These are phyloP conservation scores for Hemiprocne comata DNA, from an alignment of 2,113 vertebrate genomes.

Conservation along the genomic window DNA sequence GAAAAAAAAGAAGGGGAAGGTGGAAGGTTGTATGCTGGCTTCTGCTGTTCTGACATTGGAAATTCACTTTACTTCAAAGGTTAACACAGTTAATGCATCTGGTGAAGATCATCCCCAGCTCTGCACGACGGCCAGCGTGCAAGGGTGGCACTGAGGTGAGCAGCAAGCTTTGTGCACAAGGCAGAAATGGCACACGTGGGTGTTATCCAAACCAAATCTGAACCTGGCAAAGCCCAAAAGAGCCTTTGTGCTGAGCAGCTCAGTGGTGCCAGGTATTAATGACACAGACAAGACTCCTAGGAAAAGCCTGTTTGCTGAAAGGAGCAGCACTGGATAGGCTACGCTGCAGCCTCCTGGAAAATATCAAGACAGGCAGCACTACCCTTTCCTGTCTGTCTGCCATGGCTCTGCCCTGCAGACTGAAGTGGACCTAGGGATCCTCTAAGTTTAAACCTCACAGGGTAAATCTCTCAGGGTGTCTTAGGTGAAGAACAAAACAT, in stretches of 20 bases:
- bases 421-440: background rate
- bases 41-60: background rate
- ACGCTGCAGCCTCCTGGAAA: background rate
- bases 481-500: background rate
- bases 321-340: background rate
- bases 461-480: background rate
- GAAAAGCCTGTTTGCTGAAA: background rate
- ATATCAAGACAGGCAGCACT: background rate
- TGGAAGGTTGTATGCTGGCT: background rate
- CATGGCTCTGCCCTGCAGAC: background rate
- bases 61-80: conserved; percentile 14
- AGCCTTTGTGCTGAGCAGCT: background rate
- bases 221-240: background rate
- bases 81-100: background rate
- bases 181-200: background rate
- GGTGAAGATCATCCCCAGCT: background rate
- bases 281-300: background rate
- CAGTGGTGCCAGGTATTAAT: background rate
- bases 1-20: background rate
- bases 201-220: background rate
- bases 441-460: background rate
- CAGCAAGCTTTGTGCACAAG: background rate
- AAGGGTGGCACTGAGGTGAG: background rate
- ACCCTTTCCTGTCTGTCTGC: background rate
- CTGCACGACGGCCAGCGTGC: background rate